Evolutionary conservation across 2,888 invertebrate species (phyloP).

Genomic region (Dione vanillae): DNA sequence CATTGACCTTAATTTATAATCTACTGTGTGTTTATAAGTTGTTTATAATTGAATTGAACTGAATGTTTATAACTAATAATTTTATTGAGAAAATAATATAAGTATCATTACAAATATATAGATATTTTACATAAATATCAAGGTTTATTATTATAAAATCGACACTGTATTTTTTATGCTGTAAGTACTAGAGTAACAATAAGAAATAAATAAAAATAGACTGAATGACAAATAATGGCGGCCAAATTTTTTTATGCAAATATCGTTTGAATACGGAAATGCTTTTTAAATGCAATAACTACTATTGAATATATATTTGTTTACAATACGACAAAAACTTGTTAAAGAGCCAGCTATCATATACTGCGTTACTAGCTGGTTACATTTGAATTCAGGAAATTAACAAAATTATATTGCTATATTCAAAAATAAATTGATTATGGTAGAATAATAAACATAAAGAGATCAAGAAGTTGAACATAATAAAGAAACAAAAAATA

Average conservation of each 20-base stretch:
- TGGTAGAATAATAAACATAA: too few species aligned
- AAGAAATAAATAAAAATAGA: slow-evolving; percentile 23
- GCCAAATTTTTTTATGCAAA: slow-evolving; percentile 34
- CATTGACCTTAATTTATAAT: too few species aligned
- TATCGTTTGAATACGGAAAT: slow-evolving; percentile 46
- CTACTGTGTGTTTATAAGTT: too few species aligned
- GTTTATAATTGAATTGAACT: too few species aligned
- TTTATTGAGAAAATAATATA: too few species aligned
- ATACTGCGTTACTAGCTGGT: neutral
- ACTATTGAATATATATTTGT: slow-evolving; percentile 29
- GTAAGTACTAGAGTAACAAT: slow-evolving; percentile 6
- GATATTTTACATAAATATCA: slow-evolving; percentile 5
- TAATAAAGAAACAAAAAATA: too few species aligned
- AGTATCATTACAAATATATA: too few species aligned
- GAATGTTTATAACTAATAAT: too few species aligned
- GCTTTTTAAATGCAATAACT: slow-evolving; percentile 38
- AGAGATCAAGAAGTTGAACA: too few species aligned
- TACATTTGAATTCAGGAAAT: neutral
- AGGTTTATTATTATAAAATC: slow-evolving; percentile 2
- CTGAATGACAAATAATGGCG: slow-evolving; percentile 23
- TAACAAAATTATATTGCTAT: too few species aligned
- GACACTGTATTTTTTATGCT: neutral
- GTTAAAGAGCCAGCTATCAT: neutral
- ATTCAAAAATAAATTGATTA: too few species aligned
- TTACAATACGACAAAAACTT: neutral